Evolutionary conservation across 2,888 invertebrate genomes (phyloP).

Genomic region (Dynastes tityus): DNA sequence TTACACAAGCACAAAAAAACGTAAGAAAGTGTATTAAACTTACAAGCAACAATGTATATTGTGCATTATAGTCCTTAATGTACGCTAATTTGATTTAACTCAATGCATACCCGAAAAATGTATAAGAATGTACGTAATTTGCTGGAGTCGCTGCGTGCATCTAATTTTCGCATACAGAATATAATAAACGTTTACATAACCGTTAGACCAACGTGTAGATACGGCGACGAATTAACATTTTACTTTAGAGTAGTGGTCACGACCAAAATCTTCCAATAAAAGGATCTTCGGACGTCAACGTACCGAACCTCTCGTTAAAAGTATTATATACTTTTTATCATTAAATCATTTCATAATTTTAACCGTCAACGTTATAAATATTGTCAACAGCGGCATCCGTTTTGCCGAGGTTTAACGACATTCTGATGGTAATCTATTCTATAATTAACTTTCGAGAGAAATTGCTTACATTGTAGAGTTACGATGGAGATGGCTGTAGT

Average conservation of each 20-base stretch:
- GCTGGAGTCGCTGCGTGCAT: not conserved
- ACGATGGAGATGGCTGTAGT: no score
- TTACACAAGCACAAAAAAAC: no score
- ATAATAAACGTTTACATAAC: constrained; percentile 20
- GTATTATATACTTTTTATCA: constrained; percentile 3
- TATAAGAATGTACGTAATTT: constrained; percentile 1
- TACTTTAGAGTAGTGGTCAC: constrained; percentile 10
- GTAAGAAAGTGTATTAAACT: no score
- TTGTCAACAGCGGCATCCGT: constrained; percentile 18
- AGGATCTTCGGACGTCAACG: not conserved
- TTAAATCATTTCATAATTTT: not conserved
- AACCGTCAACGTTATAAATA: constrained; percentile 15
- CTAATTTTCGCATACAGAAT: constrained; percentile 19
- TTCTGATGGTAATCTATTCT: constrained; percentile 22
- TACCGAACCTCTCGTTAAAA: not conserved
- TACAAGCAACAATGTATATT: no score
- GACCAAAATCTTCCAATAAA: constrained; percentile 4
- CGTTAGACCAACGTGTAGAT: not conserved
- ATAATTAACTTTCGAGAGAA: constrained; percentile 22
- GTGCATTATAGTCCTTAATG: no score
- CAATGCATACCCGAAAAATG: not conserved
- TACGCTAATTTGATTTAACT: not conserved
- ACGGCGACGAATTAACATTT: not conserved
- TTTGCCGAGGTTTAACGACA: constrained; percentile 21
- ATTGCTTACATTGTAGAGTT: constrained; percentile 7